Conservation (phyloP, 2,888 invertebrate species). For the Philereme vetulata region DNA sequence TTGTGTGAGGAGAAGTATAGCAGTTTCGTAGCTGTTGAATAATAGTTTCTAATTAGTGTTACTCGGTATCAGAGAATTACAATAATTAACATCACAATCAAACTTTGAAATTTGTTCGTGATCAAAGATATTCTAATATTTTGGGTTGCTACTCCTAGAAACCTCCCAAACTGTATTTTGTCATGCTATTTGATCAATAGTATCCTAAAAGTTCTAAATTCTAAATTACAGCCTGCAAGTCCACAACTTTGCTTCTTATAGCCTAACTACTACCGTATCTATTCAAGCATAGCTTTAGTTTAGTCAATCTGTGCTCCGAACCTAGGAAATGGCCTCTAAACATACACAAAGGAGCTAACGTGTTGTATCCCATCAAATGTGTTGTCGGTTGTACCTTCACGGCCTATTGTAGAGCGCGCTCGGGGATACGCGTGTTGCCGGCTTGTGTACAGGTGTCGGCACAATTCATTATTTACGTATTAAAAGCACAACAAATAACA, state of each 20-base stretch:
- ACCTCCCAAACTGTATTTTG: too few relatives aligned
- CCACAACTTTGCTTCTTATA: neutral
- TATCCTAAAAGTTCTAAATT: too few relatives aligned
- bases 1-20: too few relatives aligned
- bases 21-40: too few relatives aligned
- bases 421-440: slow-evolving; percentile 54
- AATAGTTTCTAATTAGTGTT: too few relatives aligned
- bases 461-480: neutral
- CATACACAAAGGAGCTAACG: slow-evolving; percentile 56
- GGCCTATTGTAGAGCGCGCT: slow-evolving; percentile 59
- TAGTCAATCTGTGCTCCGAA: slow-evolving; percentile 6
- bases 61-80: too few relatives aligned
- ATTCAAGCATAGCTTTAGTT: neutral
- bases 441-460: slow-evolving; percentile 49
- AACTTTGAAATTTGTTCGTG: too few relatives aligned
- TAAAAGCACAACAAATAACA: too few relatives aligned
- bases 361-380: slow-evolving; percentile 41
- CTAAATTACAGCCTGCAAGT: neutral
- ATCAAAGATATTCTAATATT: too few relatives aligned
- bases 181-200: too few relatives aligned
- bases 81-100: too few relatives aligned
- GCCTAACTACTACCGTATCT: neutral
- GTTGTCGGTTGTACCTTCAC: slow-evolving; percentile 43
- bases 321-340: slow-evolving; percentile 38
- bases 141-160: too few relatives aligned